Conservation (phyloP, 2,888 invertebrate genomes). For the Endotricha flammealis region DNA sequence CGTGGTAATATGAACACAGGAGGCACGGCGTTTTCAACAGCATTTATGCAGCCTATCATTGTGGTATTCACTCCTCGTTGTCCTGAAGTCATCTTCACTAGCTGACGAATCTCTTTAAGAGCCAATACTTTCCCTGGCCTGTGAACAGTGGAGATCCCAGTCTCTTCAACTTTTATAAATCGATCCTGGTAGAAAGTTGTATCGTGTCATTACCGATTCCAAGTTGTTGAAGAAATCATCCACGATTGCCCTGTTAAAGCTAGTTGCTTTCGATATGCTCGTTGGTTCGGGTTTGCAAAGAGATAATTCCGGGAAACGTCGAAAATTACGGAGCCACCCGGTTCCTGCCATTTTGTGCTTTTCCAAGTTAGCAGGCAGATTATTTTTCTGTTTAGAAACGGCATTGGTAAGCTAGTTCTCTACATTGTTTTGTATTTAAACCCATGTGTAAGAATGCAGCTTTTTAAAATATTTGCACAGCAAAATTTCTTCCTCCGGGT, state of each 20-base stretch:
- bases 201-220: constrained; percentile 8
- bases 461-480: constrained; percentile 19
- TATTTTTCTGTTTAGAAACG: constrained; percentile 15
- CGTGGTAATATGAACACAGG: constrained; percentile 15
- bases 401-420: constrained; percentile 22
- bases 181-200: constrained; percentile 9
- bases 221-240: constrained; percentile 12
- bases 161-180: constrained; percentile 15
- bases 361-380: constrained; percentile 10
- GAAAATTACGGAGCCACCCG: constrained; percentile 11
- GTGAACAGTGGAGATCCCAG: constrained; percentile 10
- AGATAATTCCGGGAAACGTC: constrained; percentile 11
- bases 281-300: constrained; percentile 16
- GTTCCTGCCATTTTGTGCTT: constrained; percentile 13
- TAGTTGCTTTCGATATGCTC: constrained; percentile 14
- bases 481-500: constrained; percentile 19
- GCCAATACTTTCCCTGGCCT: constrained; percentile 14
- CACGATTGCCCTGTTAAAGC: constrained; percentile 14
- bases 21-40: constrained; percentile 13
- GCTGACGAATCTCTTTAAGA: constrained; percentile 14
- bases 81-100: constrained; percentile 15
- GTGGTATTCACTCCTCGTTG: constrained; percentile 15
- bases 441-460: constrained; percentile 21
- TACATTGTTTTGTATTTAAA: constrained; percentile 18
- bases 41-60: constrained; percentile 14